phyloP scores from a whole-genome alignment of 2,113 vertebrate genomes.

The Chionis minor region DNA sequence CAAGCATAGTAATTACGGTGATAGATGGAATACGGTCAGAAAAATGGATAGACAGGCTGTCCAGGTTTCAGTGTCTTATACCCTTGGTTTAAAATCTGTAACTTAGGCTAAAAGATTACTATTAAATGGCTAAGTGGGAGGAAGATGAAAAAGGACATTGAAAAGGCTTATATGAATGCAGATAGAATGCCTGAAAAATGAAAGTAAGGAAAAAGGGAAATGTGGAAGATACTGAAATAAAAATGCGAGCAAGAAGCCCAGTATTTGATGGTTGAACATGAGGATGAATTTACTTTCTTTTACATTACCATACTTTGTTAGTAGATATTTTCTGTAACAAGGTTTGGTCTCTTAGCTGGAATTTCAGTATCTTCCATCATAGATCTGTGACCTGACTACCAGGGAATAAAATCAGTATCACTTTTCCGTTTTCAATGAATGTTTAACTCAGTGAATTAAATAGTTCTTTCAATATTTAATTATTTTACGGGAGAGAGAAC shows the following conservation, averaged over 20 bases:
- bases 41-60: neutral
- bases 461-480: conserved; percentile 64
- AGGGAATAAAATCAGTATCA: conserved; percentile 58
- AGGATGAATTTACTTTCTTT: neutral
- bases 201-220: neutral
- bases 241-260: neutral
- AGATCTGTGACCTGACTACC: conserved; percentile 31
- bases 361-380: conserved; percentile 46
- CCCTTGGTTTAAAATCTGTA: neutral
- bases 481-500: conserved; percentile 15
- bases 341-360: conserved; percentile 36
- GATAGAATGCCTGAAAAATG: neutral
- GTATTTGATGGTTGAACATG: neutral
- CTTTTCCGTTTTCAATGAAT: conserved; percentile 57
- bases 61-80: neutral
- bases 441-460: conserved; percentile 65
- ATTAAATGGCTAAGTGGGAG: neutral
- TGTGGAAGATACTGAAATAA: neutral
- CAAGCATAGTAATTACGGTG: neutral
- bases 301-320: neutral
- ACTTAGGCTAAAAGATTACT: neutral
- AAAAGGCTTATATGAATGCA: neutral
- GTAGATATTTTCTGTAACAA: neutral
- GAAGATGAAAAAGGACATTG: neutral
- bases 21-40: neutral